Evolutionary conservation across 2,888 invertebrate species (phyloP), one percentile per base, ranked within the genome.

Genomic region (Gasteruption jaculator): DNA sequence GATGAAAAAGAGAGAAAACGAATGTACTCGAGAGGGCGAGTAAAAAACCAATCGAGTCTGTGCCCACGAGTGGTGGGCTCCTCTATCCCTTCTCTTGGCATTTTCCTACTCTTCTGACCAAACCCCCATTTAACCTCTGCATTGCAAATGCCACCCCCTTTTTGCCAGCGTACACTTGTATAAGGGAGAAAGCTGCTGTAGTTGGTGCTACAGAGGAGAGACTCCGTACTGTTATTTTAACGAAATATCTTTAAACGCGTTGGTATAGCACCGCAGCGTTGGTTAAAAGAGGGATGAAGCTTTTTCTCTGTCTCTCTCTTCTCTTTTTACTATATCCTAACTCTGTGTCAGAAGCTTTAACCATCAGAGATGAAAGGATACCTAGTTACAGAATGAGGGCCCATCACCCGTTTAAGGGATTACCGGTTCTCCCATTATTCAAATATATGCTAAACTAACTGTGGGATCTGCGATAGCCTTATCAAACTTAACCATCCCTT

Each of bases 161-260:
- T 61, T 58, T 54, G 52, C 56, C 54, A n/a, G 51, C 48, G 53
- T 35, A 48, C 54, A 48, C 51, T 55, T 49, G 49, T 52, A 43
- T 52, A 49, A 54, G 55, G 48, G 56, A 15, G 34, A 20, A 20
- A 19, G 25, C 25, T 14, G 30, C 19, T 25, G 20, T 33, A 26
- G 27, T 16, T 24, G 16, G 32, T 20, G 41, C 24, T 30, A 16
- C 19, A 41, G 38, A 30, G 35, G 39, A 36, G 43, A 32, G n/a
- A n/a, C n/a, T n/a, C n/a, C n/a, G n/a, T 61, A 68, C 67, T 69
- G 66, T 70, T 70, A 69, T 70, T 70, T 69, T 67, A 69, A 68
- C 68, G 68, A 68, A 69, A 69, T 70, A 69, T 70, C 68, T 67
- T 70, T 68, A 68, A 70, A 68, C 64, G 65, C 56, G n/a, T n/a